These are phyloP conservation scores for Denticeps clupeoides DNA, from an alignment of 2,797 vertebrate species.

Conservation along the genomic window DNA sequence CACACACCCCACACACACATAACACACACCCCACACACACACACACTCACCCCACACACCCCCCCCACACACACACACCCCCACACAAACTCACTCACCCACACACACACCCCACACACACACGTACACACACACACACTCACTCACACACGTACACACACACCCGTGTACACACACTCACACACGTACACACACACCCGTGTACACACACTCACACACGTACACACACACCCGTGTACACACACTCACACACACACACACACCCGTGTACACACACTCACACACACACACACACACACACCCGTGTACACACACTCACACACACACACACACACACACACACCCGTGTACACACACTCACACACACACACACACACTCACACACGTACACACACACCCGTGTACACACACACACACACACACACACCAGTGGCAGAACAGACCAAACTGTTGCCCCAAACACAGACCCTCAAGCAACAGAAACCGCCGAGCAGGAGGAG, in stretches of 20 bases:
- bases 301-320: not conserved
- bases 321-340: not conserved
- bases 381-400: too few species aligned
- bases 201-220: not conserved
- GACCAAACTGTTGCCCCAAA: constrained; percentile 3
- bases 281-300: not conserved
- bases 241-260: constrained; percentile 1
- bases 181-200: not conserved
- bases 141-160: not conserved
- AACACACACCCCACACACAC: not conserved
- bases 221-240: not conserved
- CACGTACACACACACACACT: constrained; percentile 3
- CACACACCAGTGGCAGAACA: not conserved
- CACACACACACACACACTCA: too few species aligned
- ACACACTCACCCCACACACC: too few species aligned
- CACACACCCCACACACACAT: constrained; percentile 6
- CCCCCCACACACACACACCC: not conserved
- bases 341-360: not conserved
- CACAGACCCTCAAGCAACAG: not conserved
- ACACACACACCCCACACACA: not conserved
- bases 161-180: not conserved
- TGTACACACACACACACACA: not conserved
- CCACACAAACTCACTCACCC: not conserved
- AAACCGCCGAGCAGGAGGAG: too few species aligned
- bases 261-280: not conserved